Percentiles rank a stretch among this genome's conserved stretches.
Conservation (phyloP, 2,888 invertebrate species). For the Nemapogon koenigi region DNA sequence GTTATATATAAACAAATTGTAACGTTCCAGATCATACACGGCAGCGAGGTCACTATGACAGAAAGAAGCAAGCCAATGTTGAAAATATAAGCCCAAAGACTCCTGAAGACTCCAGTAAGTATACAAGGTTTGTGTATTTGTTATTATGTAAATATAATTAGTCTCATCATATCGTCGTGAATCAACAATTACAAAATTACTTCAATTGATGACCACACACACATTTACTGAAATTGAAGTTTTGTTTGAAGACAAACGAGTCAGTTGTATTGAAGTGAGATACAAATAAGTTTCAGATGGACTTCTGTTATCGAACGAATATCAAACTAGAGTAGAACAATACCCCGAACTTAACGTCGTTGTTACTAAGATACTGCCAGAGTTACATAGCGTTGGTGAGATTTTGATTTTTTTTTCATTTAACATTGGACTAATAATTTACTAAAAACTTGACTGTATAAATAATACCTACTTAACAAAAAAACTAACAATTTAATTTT, state of each 20-base stretch:
- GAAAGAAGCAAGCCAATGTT: conserved; percentile 37
- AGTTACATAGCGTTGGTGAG: conserved; percentile 40
- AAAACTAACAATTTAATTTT: no score
- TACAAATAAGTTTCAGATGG: no score
- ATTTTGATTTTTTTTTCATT: conserved; percentile 7
- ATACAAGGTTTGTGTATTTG: not conserved
- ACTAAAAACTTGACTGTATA: no score
- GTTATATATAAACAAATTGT: conserved; percentile 3
- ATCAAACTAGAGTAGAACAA: conserved; percentile 9
- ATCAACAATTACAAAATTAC: not conserved
- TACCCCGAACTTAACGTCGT: conserved; percentile 55
- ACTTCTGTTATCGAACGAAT: conserved; percentile 30
- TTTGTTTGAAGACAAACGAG: no score
- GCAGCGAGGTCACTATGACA: conserved; percentile 36
- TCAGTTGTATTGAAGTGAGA: no score
- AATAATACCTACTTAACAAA: no score
- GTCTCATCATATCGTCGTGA: not conserved
- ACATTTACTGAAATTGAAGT: no score
- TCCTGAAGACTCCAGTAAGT: conserved; percentile 36
- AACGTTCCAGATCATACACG: conserved; percentile 38
- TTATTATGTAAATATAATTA: conserved; percentile 3
- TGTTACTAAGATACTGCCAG: conserved; percentile 50
- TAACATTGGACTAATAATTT: no score
- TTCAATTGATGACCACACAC: not conserved
- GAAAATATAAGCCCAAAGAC: conserved; percentile 28